Base-by-base conservation (phyloP, 2,888 invertebrate species). In the Oxystoma pomonae region DNA sequence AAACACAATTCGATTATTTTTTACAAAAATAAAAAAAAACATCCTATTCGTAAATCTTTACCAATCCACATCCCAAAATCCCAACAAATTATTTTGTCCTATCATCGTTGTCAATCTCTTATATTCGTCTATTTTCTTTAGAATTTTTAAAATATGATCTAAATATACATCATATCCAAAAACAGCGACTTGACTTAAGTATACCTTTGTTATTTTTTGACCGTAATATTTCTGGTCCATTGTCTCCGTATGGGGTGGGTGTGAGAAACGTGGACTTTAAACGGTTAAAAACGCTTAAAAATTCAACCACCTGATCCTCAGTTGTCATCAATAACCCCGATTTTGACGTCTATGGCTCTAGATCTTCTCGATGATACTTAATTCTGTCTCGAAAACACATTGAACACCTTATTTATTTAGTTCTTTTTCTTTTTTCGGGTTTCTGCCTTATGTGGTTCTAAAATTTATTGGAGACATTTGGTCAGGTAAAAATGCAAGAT, bases 311-410 rank as follows among this genome's bases (percentile, higher is more conserved):
- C 57, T 57, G 57, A 57, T 21, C 57, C 18, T 9, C 16, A 57
- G 7, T 57, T 57, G 57, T 57, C 57, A 57, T 57, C 20, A 57
- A 57, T 57, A 57, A 57, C 57, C 21, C 18, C 20, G 5, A 20
- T 20, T 19, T 19, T 57, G 57, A 57, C 57, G 18, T 57, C 57
- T 57, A 57, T 19, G 57, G 57, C 20, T 57, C 57, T 57, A 57
- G 57, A 57, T 57, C 57, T 16, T 5, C 20, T 53, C 53, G 53
- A 53, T 16, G 53, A 53, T 53, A 19, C 53, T 53, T 53, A 7
- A 53, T 17, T 53, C 53, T 53, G 53, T 53, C 53, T 12, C 3
- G 12, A 12, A 35, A 35, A 35, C 35, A 3, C 35, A 35, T 35
- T 53, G 53, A 53, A 17, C 7, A 19, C 19, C n/a, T 53, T 53